phyloP scores from a whole-genome alignment of 2,888 invertebrate genomes.

The Leptinotarsa juncta region DNA sequence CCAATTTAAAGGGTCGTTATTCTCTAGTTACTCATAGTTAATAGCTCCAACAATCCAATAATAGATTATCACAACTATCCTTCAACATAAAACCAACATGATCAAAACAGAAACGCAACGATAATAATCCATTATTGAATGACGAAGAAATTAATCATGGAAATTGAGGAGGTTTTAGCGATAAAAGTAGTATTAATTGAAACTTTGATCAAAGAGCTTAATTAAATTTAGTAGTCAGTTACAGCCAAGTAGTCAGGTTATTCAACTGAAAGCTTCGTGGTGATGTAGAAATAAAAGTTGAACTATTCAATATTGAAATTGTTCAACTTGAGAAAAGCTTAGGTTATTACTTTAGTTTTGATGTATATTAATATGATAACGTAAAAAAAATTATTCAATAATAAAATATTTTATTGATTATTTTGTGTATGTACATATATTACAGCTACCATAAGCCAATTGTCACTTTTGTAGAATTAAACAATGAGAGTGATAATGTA shows the following conservation, averaged over 20 bases:
- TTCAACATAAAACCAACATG: slow-evolving; percentile 6
- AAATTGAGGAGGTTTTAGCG: not conserved
- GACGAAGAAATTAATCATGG: not conserved
- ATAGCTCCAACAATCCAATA: slow-evolving; percentile 1
- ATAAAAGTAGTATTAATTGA: not conserved
- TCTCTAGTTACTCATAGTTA: not conserved
- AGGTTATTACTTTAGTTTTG: too few species aligned
- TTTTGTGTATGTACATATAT: too few species aligned
- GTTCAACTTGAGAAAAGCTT: too few species aligned
- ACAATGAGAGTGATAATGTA: too few species aligned
- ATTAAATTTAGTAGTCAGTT: not conserved
- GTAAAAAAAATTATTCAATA: too few species aligned
- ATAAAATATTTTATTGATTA: too few species aligned
- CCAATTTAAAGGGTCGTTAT: not conserved
- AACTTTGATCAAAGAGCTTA: not conserved
- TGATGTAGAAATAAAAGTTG: too few species aligned
- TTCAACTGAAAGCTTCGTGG: not conserved
- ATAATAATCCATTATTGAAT: not conserved
- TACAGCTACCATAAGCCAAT: too few species aligned
- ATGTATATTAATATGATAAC: too few species aligned
- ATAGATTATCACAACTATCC: not conserved
- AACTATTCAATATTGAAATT: too few species aligned
- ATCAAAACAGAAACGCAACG: not conserved
- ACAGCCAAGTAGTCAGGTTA: not conserved
- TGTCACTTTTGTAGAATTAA: too few species aligned